Conservation (phyloP, 1,140 invertebrate species). For the Drosophila dunni region DNA sequence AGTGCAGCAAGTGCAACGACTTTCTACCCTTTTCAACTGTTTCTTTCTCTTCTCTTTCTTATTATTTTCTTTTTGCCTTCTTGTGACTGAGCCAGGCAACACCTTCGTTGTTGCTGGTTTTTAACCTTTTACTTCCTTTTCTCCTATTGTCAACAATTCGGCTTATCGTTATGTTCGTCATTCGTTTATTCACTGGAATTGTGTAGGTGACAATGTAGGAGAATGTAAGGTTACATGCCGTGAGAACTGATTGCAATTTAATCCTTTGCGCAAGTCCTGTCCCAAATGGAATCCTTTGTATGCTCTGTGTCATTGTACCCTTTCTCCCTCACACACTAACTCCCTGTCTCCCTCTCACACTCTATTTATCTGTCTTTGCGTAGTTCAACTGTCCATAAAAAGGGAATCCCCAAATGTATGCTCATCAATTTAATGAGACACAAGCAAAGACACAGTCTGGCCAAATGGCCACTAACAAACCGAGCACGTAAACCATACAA, state of each 20-base stretch:
- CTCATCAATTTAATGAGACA: conserved; percentile 63
- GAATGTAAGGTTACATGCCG: conserved; percentile 62
- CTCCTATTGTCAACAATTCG: conserved; percentile 39
- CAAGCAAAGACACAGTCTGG: conserved; percentile 23
- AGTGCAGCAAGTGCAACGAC: conserved; percentile 58
- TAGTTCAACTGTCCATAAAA: conserved; percentile 19
- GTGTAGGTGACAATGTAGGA: conserved; percentile 36
- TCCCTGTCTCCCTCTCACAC: background rate
- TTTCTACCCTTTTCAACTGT: conserved; percentile 33
- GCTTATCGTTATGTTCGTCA: conserved; percentile 24
- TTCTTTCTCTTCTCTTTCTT: conserved; percentile 13
- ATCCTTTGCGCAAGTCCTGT: conserved; percentile 62
- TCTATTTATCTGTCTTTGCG: background rate
- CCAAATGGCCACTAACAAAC: conserved; percentile 44
- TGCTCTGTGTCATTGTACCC: conserved; percentile 41
- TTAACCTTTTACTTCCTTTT: conserved; percentile 70
- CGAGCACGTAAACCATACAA: conserved; percentile 40
- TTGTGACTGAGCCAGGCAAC: conserved; percentile 60
- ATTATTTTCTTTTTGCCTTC: conserved; percentile 19
- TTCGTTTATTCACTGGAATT: conserved; percentile 44
- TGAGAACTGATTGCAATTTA: conserved; percentile 63
- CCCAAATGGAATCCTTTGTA: conserved; percentile 7
- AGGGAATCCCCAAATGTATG: conserved; percentile 67
- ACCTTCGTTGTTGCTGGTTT: conserved; percentile 48
- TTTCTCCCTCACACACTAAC: background rate